Conservation (phyloP, 2,888 invertebrate genomes). For the Eilema sororculum region DNA sequence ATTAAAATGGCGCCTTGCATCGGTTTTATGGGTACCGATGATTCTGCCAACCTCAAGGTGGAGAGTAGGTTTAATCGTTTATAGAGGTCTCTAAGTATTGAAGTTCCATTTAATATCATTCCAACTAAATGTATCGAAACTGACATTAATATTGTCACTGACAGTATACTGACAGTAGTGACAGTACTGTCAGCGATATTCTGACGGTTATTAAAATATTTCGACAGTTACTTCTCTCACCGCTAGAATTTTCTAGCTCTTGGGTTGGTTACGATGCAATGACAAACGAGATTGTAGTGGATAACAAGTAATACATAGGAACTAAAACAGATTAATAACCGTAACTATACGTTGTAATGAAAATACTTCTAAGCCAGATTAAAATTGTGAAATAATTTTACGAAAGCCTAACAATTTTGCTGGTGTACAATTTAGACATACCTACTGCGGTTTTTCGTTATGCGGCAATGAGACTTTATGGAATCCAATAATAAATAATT, state of each 20-base stretch:
- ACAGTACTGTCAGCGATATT: too few relatives aligned
- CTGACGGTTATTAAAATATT: too few relatives aligned
- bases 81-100: too few relatives aligned
- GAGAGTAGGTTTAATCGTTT: too few relatives aligned
- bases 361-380: constrained; percentile 40
- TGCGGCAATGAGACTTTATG: constrained; percentile 48
- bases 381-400: constrained; percentile 59
- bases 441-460: constrained; percentile 67
- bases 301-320: constrained; percentile 16
- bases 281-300: not conserved
- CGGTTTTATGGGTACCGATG: too few relatives aligned
- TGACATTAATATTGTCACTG: too few relatives aligned
- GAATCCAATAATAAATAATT: constrained; percentile 53
- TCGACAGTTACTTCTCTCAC: not conserved
- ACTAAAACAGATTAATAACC: constrained; percentile 33
- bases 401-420: constrained; percentile 46
- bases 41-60: too few relatives aligned
- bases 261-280: not conserved
- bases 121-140: too few relatives aligned
- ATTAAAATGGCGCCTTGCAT: too few relatives aligned
- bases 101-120: too few relatives aligned
- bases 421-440: constrained; percentile 56
- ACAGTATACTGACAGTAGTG: too few relatives aligned
- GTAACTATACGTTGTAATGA: constrained; percentile 44
- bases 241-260: not conserved